phyloP scores from a whole-genome alignment of 2,113 vertebrate species.

The Riparia riparia region DNA sequence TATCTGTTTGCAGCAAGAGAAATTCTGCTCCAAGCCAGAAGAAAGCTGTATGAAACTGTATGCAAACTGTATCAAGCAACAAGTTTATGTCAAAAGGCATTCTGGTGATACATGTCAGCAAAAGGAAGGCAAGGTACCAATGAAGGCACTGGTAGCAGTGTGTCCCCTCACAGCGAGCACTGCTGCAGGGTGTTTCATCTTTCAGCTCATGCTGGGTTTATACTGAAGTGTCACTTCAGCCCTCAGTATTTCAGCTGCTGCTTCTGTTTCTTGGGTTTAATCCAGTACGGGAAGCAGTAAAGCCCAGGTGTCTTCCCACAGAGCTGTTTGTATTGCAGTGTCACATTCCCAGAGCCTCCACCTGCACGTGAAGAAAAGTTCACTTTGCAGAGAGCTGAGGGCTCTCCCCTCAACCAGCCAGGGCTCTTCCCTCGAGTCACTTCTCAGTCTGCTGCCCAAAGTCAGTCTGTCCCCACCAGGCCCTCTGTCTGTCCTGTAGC shows the following conservation, averaged over 20 bases:
- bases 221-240: not conserved
- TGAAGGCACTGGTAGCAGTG: not conserved
- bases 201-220: not conserved
- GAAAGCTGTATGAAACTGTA: not conserved
- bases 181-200: not conserved
- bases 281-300: not conserved
- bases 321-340: not conserved
- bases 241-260: not conserved
- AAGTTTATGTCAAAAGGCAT: not conserved
- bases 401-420: not conserved
- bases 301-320: not conserved
- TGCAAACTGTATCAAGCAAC: not conserved
- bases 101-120: not conserved
- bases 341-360: not conserved
- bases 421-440: not conserved
- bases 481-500: not conserved
- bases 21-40: not conserved
- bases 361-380: not conserved
- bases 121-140: not conserved
- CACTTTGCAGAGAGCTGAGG: not conserved
- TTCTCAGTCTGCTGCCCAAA: not conserved
- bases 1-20: not conserved
- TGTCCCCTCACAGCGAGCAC: not conserved
- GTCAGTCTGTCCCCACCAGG: accelerated
- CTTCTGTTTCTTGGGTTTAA: not conserved